Evolutionary conservation across 2,113 vertebrate genomes (phyloP).

Genomic region (Amphiprion percula): DNA sequence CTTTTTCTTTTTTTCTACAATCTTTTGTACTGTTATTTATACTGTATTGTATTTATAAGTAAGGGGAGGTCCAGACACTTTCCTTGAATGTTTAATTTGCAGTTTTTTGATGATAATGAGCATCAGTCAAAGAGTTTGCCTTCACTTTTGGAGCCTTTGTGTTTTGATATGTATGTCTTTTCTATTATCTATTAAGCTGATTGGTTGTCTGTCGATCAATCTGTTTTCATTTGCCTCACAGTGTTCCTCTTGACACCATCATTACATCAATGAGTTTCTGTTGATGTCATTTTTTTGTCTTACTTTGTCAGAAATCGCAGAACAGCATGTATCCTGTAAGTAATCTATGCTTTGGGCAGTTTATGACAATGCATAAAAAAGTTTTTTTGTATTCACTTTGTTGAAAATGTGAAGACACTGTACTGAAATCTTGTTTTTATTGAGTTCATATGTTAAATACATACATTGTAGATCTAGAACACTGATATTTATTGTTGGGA

Average conservation of each 20-base stretch:
- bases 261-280: neutral
- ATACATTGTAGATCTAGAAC: constrained; percentile 22
- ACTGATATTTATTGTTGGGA: constrained; percentile 39
- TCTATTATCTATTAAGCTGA: constrained; percentile 22
- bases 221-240: neutral
- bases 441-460: constrained; percentile 22
- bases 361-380: constrained; percentile 5
- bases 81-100: constrained; percentile 66
- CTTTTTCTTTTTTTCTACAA: constrained; percentile 45
- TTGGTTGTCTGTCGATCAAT: neutral
- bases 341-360: constrained; percentile 5
- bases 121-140: constrained; percentile 47
- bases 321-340: constrained; percentile 24
- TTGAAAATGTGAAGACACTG: constrained; percentile 15
- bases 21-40: constrained; percentile 72
- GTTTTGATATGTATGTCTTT: constrained; percentile 54
- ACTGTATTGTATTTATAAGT: constrained; percentile 50
- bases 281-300: neutral
- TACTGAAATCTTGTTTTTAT: constrained; percentile 14
- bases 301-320: constrained; percentile 9
- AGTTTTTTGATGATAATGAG: constrained; percentile 34
- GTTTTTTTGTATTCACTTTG: constrained; percentile 28
- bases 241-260: neutral
- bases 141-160: constrained; percentile 64
- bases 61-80: constrained; percentile 36